Evolutionary conservation across 2,797 vertebrate genomes (phyloP), one percentile per base, ranked within the genome.

Genomic region (Nothura maculosa): DNA sequence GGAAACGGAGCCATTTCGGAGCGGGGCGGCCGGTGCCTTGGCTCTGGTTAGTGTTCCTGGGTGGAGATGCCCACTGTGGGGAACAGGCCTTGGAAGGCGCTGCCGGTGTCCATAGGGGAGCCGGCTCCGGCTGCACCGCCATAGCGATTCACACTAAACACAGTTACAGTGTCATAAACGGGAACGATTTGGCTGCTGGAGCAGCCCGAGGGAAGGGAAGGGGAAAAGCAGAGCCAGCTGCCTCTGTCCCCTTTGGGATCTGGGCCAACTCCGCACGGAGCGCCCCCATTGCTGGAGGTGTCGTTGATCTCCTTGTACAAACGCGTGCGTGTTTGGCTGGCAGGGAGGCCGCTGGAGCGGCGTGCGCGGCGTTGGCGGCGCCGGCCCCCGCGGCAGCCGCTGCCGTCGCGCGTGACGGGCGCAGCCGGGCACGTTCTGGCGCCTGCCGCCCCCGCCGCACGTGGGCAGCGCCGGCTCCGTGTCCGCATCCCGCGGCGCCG

Each of bases 251-350:
- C 6, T 55, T 36, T 77, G 34, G 4, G 3, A 73, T 43, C 62
- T 34, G 2, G 5, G 30, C 36, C 69, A 30, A 30, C 25, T 0
- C 0, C 15, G 12, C 50, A 66, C 7, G n/a, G 25, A 62, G 74
- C 64, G 4, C 19, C 72, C 43, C 45, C 82, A 88, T 94, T 93
- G 93, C 85, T 70, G 87, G 93, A 95, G 82, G 90, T 94, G 58
- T 42, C 87, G 79, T 66, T 95, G 83, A 96, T 93, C 82, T 81
- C 93, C 87, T 94, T 96, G 93, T 15, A 64, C 84, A 94, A 96
- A 95, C 47, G 80, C 30, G 81, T 85, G 67, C 75, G 54, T 43
- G 19, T 86, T 94, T 80, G 55, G 67, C 7, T 48, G 34, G 67
- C 1, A 14, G 87, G 50, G 69, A 86, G 89, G 38, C 38, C 85